Percentiles rank a stretch among this genome's conserved stretches.
Conservation (phyloP, 2,113 vertebrate genomes). For the Heterocephalus glaber region DNA sequence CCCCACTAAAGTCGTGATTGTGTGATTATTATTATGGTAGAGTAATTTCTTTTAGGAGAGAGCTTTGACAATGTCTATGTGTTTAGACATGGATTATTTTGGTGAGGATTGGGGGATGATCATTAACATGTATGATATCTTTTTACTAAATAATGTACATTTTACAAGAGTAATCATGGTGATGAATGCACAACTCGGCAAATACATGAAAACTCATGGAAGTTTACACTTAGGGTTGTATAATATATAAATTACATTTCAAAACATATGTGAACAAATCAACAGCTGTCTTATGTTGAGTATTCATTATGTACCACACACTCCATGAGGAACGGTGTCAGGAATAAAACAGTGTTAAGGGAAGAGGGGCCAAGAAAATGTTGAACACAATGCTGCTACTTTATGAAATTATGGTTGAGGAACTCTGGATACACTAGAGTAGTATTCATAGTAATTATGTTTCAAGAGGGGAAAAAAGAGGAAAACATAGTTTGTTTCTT, state of each 20-base stretch:
- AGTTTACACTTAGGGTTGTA: not conserved
- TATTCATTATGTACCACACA: rapidly evolving
- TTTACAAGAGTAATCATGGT: not conserved
- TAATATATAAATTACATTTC: not conserved
- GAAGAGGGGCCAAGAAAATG: not conserved
- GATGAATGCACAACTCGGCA: not conserved
- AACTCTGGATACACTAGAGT: not conserved
- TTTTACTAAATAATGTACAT: not conserved
- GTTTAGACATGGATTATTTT: not conserved
- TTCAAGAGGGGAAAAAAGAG: not conserved
- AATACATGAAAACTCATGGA: not conserved
- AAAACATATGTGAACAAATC: not conserved
- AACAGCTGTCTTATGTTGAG: not conserved
- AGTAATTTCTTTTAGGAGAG: not conserved
- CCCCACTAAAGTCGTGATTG: not conserved
- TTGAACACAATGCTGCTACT: not conserved
- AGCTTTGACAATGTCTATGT: not conserved
- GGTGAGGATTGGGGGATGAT: not conserved
- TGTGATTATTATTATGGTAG: not conserved
- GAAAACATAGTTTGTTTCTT: not conserved
- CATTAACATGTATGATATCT: not conserved
- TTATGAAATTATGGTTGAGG: not conserved
- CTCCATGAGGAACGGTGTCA: not conserved
- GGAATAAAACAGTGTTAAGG: not conserved
- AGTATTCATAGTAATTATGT: not conserved